phyloP scores from a whole-genome alignment of 2,888 invertebrate genomes.

The Lepas anatifera region DNA sequence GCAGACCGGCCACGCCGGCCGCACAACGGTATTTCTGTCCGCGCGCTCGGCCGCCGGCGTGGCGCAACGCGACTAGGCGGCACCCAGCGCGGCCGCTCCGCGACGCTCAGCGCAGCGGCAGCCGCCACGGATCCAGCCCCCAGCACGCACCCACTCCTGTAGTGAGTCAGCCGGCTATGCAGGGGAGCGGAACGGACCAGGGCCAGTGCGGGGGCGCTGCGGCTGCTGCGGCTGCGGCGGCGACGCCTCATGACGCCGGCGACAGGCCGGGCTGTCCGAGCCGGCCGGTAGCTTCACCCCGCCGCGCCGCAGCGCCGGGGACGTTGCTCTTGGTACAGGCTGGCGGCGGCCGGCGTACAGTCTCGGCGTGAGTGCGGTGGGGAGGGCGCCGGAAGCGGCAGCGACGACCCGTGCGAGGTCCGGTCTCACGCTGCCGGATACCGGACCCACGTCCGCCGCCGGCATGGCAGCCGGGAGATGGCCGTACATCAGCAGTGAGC shows the following conservation, averaged over 20 bases:
- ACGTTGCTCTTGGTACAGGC: conserved; percentile 4
- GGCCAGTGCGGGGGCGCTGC: not conserved
- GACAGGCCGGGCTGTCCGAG: not conserved
- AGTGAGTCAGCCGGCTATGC: not conserved
- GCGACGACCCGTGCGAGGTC: conserved; percentile 4
- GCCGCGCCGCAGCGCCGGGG: conserved; percentile 9
- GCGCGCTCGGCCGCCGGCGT: not conserved
- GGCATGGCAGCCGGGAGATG: too few species aligned
- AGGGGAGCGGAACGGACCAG: not conserved
- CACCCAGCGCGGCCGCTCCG: not conserved
- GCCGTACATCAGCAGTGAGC: too few species aligned
- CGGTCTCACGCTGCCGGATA: not conserved
- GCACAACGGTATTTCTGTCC: not conserved
- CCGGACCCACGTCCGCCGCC: not conserved
- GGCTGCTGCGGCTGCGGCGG: not conserved
- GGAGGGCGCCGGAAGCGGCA: not conserved
- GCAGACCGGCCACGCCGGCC: too few species aligned
- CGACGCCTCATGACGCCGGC: not conserved
- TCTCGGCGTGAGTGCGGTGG: not conserved
- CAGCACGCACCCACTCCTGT: not conserved
- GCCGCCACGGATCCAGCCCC: not conserved
- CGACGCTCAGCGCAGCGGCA: not conserved
- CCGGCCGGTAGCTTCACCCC: conserved; percentile 9
- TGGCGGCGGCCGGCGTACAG: not conserved
- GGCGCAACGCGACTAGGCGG: not conserved